Conservation (phyloP, 2,888 invertebrate genomes). For the Oeneis ivallda region DNA sequence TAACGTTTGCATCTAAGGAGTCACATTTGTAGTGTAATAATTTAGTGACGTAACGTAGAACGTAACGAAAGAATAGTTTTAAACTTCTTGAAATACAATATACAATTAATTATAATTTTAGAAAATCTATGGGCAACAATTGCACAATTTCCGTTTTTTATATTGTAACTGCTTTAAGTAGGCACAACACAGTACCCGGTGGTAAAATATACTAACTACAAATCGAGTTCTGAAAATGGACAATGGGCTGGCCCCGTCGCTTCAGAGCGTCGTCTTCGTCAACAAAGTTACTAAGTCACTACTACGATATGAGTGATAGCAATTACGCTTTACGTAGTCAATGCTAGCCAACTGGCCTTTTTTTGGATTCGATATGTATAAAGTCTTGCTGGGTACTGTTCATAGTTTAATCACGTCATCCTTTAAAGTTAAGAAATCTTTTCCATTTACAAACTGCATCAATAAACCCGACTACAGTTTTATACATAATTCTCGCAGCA, state of each 20-base stretch:
- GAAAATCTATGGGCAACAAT: background rate
- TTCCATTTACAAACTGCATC: background rate
- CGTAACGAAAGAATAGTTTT: background rate
- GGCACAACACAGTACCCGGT: background rate
- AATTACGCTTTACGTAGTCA: too few species aligned
- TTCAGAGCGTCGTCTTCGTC: too few species aligned
- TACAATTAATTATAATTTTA: too few species aligned
- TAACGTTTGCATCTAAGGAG: constrained; percentile 33
- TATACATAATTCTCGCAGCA: background rate
- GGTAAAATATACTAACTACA: too few species aligned
- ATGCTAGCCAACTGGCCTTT: too few species aligned
- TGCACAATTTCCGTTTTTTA: background rate
- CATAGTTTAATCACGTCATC: background rate
- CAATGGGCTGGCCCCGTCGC: too few species aligned
- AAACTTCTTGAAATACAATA: too few species aligned
- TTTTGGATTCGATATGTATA: too few species aligned
- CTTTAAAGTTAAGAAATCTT: background rate
- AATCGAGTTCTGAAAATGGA: too few species aligned
- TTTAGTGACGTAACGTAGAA: background rate
- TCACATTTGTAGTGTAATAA: constrained; percentile 21
- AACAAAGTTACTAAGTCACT: too few species aligned
- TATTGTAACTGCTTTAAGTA: background rate
- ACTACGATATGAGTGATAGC: too few species aligned
- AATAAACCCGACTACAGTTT: background rate
- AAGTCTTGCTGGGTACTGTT: background rate